Evolutionary conservation across 2,113 vertebrate genomes (phyloP).

Genomic region (Xenopus borealis): DNA sequence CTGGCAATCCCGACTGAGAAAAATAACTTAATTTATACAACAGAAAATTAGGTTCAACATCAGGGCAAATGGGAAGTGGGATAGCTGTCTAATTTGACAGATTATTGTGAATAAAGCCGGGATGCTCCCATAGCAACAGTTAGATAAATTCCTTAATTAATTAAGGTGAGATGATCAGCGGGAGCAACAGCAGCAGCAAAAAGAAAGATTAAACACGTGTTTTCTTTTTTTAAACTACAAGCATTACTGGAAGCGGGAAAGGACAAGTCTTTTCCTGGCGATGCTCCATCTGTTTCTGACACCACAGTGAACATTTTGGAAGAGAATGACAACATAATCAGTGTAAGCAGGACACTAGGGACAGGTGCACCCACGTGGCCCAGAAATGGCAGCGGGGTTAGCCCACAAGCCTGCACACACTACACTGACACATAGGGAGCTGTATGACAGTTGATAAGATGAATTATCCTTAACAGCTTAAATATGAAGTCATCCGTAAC

Average conservation of each 20-base stretch:
- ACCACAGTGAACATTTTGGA: slow-evolving; percentile 20
- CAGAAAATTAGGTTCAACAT: slow-evolving; percentile 5
- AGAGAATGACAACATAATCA: slow-evolving; percentile 30
- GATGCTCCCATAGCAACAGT: slow-evolving; percentile 28
- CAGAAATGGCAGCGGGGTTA: neutral
- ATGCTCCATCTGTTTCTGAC: slow-evolving; percentile 29
- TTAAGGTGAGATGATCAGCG: slow-evolving; percentile 35
- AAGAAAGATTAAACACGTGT: slow-evolving; percentile 29
- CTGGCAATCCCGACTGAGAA: neutral
- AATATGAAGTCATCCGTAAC: neutral
- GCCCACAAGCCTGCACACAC: neutral
- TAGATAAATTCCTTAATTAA: slow-evolving; percentile 40
- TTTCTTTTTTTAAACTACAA: slow-evolving; percentile 21
- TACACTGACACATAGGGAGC: neutral
- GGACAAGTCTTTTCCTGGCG: slow-evolving; percentile 7
- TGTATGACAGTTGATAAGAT: neutral
- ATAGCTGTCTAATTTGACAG: neutral
- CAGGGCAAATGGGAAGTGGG: slow-evolving; percentile 2
- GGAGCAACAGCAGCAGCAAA: slow-evolving; percentile 10
- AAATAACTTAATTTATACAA: neutral
- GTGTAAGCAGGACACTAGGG: slow-evolving; percentile 13
- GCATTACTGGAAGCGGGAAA: slow-evolving; percentile 14
- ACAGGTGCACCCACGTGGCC: slow-evolving; percentile 20
- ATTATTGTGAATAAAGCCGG: neutral
- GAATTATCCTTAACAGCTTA: neutral